Evolutionary conservation across 2,113 vertebrate species (phyloP), one percentile per base, ranked within the genome.

Genomic region (Gobiocypris rarus): DNA sequence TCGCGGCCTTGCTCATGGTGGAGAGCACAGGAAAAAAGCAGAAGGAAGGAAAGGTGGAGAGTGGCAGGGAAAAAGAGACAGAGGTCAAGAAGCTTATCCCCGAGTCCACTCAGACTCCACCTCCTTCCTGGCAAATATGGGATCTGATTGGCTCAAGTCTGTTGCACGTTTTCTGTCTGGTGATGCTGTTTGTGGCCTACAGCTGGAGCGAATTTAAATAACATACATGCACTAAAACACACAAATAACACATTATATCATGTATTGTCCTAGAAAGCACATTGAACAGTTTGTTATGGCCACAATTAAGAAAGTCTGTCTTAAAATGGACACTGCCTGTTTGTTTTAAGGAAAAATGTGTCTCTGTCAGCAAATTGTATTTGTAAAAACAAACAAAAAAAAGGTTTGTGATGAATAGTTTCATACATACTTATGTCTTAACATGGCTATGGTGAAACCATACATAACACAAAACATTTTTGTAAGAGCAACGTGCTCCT

Each of bases 61-160:
- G 43, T 38, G 84, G 69, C 80, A 75, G 63, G 38, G 70, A 83
- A 61, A 67, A 43, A 31, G 73, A 83, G 80, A 70, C 22, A 31
- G 61, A 76, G 73, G 65, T 56, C 61, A 75, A 83, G 80, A 84
- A 45, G 15, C 41, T 61, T 48, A 61, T 74, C 69, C 19, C 75
- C 0, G 63, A 93, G 34, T 54, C 88, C 73, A 92, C 92, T 56
- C 96, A 96, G 93, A 93, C 94, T 65, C 92, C 96, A 90, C 94
- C 96, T 85, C 94, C 96, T 86, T 75, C 96, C 92, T 96, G 96
- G 94, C 95, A 94, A 89, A 93, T 95, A 94, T 97, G 97, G 97
- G 97, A 98, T 92, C 90, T 98, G 81, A 89, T 98, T 94, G 95
- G 96, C 93, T 96, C 97, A 58, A 97, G 96, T 93, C 94, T 98